Percentiles rank a stretch among this genome's conserved stretches.
These are phyloP conservation scores for Peromyscus californicus DNA, from an alignment of 2,113 vertebrate genomes.

Conservation along the genomic window DNA sequence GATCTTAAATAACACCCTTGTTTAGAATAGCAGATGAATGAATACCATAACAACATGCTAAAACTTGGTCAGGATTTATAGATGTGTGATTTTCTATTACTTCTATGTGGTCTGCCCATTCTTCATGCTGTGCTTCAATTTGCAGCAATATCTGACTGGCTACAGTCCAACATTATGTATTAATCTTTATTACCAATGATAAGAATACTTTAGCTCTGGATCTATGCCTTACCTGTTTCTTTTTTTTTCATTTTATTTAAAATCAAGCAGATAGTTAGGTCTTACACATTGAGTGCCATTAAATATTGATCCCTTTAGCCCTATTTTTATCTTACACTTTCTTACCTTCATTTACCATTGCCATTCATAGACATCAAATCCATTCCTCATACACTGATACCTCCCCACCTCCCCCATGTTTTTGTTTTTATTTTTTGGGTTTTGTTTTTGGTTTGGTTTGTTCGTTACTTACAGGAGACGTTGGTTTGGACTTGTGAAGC, in stretches of 20 bases:
- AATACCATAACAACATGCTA: neutral
- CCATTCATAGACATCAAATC: neutral
- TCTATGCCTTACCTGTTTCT: neutral
- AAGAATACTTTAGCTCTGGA: neutral
- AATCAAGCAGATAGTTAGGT: neutral
- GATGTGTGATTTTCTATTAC: neutral
- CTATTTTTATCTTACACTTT: neutral
- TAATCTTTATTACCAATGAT: neutral
- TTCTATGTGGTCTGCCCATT: fast-evolving
- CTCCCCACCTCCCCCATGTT: neutral
- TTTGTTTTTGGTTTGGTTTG: too few species aligned
- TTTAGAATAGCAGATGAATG: neutral
- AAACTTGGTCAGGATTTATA: neutral
- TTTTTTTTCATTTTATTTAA: slow-evolving; percentile 10
- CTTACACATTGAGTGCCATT: neutral
- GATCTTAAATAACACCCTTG: neutral
- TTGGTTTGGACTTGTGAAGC: neutral
- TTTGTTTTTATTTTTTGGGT: too few species aligned
- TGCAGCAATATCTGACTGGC: neutral
- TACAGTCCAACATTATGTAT: too few species aligned
- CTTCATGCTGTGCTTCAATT: neutral
- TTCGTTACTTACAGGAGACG: neutral
- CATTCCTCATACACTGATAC: neutral
- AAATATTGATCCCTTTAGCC: neutral
- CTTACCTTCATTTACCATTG: neutral